phyloP scores from a whole-genome alignment of 2,888 invertebrate species.

The Pristionchus fissidentatus region DNA sequence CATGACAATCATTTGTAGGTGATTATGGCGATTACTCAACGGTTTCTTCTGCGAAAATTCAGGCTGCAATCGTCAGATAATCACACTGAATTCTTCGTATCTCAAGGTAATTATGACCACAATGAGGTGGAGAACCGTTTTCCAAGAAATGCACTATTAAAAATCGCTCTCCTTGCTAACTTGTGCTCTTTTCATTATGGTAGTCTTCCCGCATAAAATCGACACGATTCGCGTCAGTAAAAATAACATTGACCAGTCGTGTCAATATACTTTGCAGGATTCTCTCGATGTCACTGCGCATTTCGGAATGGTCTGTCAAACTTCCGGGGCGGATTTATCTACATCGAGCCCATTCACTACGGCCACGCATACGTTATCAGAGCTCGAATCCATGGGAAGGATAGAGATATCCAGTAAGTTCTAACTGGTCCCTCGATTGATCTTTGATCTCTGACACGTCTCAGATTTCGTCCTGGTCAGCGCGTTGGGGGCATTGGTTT shows the following conservation, averaged over 20 bases:
- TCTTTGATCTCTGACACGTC: not conserved
- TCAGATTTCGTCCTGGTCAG: constrained; percentile 27
- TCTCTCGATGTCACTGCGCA: not conserved
- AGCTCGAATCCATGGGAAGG: constrained; percentile 3
- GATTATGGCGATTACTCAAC: not conserved
- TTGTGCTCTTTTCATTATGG: not conserved
- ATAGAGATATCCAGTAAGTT: constrained; percentile 7
- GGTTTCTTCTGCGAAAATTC: not conserved
- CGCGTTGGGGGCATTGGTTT: constrained; percentile 4
- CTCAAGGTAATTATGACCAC: constrained; percentile 9
- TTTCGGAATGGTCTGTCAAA: not conserved
- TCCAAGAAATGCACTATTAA: not conserved
- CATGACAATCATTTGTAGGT: not conserved
- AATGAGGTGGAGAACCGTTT: not conserved
- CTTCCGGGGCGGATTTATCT: not conserved
- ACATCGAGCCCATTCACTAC: not conserved
- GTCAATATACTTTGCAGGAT: not conserved
- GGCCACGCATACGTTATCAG: not conserved
- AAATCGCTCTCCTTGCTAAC: not conserved
- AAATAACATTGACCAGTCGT: too few species aligned
- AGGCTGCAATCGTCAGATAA: not conserved
- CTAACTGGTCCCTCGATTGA: not conserved
- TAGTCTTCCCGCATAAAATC: too few species aligned
- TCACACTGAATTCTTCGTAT: constrained; percentile 25
- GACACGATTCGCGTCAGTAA: too few species aligned